phyloP scores from a whole-genome alignment of 2,113 vertebrate genomes.

The Otolemur garnettii region DNA sequence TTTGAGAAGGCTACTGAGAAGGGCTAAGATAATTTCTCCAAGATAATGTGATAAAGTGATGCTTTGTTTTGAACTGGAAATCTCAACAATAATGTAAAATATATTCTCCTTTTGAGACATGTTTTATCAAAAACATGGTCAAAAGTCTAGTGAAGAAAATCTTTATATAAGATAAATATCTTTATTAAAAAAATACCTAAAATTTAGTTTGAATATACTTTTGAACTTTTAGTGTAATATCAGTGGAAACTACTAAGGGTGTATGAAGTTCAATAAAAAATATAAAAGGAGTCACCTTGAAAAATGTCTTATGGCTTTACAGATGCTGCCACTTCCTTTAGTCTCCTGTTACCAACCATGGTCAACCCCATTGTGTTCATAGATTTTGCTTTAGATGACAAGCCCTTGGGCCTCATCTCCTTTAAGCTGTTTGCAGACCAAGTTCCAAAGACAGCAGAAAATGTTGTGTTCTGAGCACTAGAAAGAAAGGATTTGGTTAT shows the following conservation, averaged over 20 bases:
- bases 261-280: not conserved
- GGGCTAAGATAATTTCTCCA: not conserved
- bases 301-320: not conserved
- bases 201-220: not conserved
- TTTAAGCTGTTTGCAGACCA: too few species aligned
- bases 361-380: too few species aligned
- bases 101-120: not conserved
- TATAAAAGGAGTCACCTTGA: not conserved
- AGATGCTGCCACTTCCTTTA: too few species aligned
- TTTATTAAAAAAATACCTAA: not conserved
- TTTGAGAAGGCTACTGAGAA: constrained; percentile 60
- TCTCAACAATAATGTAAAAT: not conserved
- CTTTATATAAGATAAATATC: not conserved
- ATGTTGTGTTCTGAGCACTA: too few species aligned
- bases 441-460: too few species aligned
- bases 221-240: not conserved
- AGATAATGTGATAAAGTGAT: not conserved
- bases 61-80: not conserved
- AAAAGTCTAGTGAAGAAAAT: constrained; percentile 25
- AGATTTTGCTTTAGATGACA: too few species aligned
- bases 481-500: too few species aligned
- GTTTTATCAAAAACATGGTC: not conserved
- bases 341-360: too few species aligned
- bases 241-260: not conserved
- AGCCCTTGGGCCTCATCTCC: too few species aligned